Evolutionary conservation across 2,797 vertebrate species (phyloP).

Genomic region (Sylvia borin): DNA sequence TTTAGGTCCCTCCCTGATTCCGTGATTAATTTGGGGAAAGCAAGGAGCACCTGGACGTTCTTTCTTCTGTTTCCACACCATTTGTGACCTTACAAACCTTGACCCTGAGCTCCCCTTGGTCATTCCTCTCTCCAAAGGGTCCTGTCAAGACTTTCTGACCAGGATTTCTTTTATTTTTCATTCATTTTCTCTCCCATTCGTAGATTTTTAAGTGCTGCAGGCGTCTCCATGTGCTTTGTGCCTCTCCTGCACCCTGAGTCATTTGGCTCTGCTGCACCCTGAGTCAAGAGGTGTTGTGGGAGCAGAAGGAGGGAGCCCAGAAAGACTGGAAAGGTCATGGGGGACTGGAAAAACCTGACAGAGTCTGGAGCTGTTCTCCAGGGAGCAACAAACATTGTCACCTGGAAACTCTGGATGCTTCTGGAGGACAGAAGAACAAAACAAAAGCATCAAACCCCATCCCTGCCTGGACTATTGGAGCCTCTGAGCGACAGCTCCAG

Average conservation of each 20-base stretch:
- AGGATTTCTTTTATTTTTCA: not conserved
- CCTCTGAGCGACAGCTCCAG: not conserved
- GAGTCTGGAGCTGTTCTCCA: not conserved
- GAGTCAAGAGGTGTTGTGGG: not conserved
- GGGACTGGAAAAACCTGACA: slow-evolving; percentile 26
- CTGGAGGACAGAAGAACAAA: not conserved
- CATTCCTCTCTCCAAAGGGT: not conserved
- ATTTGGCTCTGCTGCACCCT: not conserved
- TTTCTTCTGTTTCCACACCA: not conserved
- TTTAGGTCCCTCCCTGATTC: not conserved
- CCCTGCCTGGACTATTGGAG: not conserved
- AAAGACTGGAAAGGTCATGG: not conserved
- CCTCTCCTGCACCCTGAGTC: not conserved
- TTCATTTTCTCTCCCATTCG: not conserved
- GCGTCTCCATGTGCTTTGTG: not conserved
- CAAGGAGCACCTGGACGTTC: not conserved
- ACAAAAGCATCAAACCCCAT: not conserved
- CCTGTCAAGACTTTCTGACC: not conserved
- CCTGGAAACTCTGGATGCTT: not conserved
- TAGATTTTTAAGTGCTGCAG: not conserved
- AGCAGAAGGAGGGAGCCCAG: not conserved
- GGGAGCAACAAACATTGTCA: not conserved
- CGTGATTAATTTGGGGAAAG: not conserved
- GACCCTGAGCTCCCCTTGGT: not conserved
- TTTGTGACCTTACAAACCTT: not conserved